These are phyloP conservation scores for Pterophyllum scalare DNA, from an alignment of 2,113 vertebrate species.

Conservation along the genomic window DNA sequence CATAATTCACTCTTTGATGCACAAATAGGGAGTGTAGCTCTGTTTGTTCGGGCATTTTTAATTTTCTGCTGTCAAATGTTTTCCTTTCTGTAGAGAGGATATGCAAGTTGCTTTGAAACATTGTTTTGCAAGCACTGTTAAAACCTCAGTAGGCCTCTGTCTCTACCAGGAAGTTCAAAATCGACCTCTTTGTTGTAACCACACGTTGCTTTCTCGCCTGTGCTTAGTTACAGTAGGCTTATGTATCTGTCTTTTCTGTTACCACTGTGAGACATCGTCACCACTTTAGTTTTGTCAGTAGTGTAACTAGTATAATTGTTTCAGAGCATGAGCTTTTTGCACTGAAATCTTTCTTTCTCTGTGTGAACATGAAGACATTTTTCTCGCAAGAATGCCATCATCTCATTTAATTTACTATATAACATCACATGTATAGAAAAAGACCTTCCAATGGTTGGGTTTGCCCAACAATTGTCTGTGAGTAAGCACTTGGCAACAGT, in stretches of 20 bases:
- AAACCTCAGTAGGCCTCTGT: slow-evolving; percentile 53
- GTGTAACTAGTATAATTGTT: neutral
- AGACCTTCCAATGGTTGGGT: neutral
- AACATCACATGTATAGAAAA: neutral
- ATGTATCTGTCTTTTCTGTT: neutral
- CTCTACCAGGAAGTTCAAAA: slow-evolving; percentile 71
- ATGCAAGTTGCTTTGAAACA: slow-evolving; percentile 36
- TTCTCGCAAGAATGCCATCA: neutral
- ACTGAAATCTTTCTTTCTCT: neutral
- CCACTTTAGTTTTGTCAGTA: neutral
- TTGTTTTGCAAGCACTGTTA: slow-evolving; percentile 36
- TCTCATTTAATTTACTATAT: neutral
- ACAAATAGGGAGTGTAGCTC: neutral
- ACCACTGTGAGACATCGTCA: neutral
- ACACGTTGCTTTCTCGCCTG: slow-evolving; percentile 28
- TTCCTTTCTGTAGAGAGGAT: slow-evolving; percentile 54
- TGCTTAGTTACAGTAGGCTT: neutral
- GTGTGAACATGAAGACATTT: slow-evolving; percentile 13
- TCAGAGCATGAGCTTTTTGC: too few species aligned
- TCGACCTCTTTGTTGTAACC: slow-evolving; percentile 68
- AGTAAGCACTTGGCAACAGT: neutral
- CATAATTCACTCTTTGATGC: neutral
- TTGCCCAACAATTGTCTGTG: neutral
- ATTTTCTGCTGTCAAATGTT: neutral
- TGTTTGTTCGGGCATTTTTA: neutral